Percentiles rank a stretch among this genome's conserved stretches.
Conservation (phyloP, 2,888 invertebrate species). For the Petrolisthes manimaculis region DNA sequence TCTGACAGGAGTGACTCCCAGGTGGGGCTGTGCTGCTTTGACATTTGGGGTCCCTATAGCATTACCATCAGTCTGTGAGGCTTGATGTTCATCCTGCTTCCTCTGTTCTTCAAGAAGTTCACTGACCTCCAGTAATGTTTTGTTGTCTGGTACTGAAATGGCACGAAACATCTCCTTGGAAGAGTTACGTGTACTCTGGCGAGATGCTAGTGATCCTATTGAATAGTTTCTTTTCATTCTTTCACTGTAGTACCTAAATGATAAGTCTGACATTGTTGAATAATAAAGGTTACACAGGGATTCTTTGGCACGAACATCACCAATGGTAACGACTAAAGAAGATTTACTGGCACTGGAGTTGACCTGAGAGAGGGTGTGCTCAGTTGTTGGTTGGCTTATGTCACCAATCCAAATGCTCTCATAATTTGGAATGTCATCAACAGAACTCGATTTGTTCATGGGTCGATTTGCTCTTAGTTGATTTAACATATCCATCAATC, state of each 20-base stretch:
- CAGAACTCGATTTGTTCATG: conserved; percentile 46
- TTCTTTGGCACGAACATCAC: conserved; percentile 59
- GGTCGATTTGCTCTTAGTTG: conserved; percentile 47
- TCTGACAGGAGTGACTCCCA: conserved; percentile 18
- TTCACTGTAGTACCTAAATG: conserved; percentile 59
- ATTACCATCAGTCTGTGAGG: conserved; percentile 3
- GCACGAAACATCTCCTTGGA: conserved; percentile 50
- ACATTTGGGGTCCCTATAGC: neutral
- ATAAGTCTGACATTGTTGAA: conserved; percentile 63
- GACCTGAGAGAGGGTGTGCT: conserved; percentile 19
- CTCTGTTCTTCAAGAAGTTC: conserved; percentile 50
- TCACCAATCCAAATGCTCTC: conserved; percentile 65
- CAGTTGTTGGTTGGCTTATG: conserved; percentile 33
- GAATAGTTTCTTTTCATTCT: conserved; percentile 56
- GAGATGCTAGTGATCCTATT: conserved; percentile 36
- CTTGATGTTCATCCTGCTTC: conserved; percentile 17
- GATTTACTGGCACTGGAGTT: conserved; percentile 44
- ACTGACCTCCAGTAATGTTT: conserved; percentile 49
- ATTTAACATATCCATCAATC: conserved; percentile 46
- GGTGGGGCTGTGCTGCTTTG: neutral
- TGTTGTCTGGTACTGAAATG: conserved; percentile 57
- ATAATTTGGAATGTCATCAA: conserved; percentile 60
- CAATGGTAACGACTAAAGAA: conserved; percentile 54
- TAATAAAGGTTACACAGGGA: conserved; percentile 64
- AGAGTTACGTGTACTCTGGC: conserved; percentile 20